Evolutionary conservation across 2,113 vertebrate genomes (phyloP).

Genomic region (Ctenomys sociabilis): DNA sequence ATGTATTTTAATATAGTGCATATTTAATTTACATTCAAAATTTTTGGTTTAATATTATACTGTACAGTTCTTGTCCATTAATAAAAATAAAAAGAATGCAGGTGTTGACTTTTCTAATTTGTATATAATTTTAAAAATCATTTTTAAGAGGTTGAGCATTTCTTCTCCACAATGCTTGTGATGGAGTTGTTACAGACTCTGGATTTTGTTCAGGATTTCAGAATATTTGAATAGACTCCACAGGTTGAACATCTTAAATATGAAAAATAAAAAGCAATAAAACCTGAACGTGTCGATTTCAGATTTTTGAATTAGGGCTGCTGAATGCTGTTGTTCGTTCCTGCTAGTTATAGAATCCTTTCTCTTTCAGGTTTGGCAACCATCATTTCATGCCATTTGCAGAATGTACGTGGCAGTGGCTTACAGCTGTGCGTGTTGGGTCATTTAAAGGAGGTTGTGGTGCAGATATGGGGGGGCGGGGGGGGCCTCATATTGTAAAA

Average conservation of each 20-base stretch:
- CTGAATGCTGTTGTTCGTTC: not conserved
- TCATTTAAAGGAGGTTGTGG: not conserved
- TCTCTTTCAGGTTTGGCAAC: not conserved
- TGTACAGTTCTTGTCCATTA: not conserved
- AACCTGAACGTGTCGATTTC: not conserved
- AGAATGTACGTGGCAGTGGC: not conserved
- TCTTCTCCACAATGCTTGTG: not conserved
- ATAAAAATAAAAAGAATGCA: not conserved
- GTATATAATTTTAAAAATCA: not conserved
- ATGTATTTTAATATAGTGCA: not conserved
- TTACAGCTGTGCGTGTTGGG: not conserved
- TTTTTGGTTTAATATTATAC: too few relatives aligned
- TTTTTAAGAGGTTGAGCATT: not conserved
- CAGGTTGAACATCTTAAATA: not conserved
- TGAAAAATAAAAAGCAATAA: not conserved
- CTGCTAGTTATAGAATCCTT: not conserved
- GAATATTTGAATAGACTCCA: not conserved
- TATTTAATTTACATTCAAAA: constrained; percentile 14
- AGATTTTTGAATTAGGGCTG: not conserved
- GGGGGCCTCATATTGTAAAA: not conserved
- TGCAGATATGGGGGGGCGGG: not conserved
- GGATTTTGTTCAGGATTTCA: not conserved
- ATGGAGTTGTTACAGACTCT: not conserved
- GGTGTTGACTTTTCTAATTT: constrained; percentile 24
- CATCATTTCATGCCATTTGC: not conserved